Evolutionary conservation across 2,797 vertebrate genomes (phyloP).

Genomic region (Tarsius wallacei): DNA sequence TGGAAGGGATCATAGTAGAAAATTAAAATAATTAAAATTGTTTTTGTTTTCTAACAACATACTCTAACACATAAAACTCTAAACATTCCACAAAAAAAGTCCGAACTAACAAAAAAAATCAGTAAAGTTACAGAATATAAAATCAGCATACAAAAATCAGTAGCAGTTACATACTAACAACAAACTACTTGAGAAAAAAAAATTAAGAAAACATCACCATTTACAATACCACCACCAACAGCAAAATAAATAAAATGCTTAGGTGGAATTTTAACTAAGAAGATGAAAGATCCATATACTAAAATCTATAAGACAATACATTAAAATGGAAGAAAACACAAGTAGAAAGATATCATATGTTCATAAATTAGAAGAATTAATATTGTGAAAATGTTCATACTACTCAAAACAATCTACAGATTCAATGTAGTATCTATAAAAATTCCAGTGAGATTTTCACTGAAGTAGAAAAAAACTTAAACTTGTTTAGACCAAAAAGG

Average conservation of each 20-base stretch:
- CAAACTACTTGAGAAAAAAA: neutral
- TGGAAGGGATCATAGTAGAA: neutral
- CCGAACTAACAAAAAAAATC: neutral
- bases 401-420: neutral
- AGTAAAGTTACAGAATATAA: neutral
- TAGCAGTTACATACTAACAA: neutral
- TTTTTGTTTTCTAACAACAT: neutral
- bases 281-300: neutral
- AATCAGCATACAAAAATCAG: neutral
- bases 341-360: neutral
- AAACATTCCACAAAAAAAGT: neutral
- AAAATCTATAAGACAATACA: neutral
- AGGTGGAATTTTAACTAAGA: neutral
- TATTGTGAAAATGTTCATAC: neutral
- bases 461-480: neutral
- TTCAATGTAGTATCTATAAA: neutral
- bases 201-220: neutral
- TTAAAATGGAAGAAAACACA: neutral
- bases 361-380: neutral
- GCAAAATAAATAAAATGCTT: neutral
- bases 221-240: too few relatives aligned
- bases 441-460: neutral
- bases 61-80: neutral
- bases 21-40: neutral
- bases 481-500: neutral